phyloP scores from a whole-genome alignment of 2,113 vertebrate species.

The Hemichromis elongatus region DNA sequence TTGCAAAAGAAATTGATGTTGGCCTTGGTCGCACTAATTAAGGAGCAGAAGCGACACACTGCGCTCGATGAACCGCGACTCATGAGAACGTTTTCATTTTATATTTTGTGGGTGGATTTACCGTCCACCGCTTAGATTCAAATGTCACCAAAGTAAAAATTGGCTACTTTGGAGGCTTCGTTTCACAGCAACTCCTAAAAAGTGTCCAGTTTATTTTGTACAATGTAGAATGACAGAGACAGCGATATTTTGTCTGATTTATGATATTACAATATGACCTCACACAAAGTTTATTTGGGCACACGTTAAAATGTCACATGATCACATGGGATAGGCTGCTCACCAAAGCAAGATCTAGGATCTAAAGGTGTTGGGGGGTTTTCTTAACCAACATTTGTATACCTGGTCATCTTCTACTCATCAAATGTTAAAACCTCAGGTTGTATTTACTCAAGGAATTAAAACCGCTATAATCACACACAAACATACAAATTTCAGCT shows the following conservation, averaged over 20 bases:
- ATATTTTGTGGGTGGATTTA: neutral
- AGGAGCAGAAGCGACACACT: neutral
- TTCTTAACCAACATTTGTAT: neutral
- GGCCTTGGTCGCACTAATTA: neutral
- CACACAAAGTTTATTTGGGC: neutral
- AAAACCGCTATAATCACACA: neutral
- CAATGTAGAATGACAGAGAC: neutral
- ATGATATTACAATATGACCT: neutral
- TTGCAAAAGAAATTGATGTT: neutral
- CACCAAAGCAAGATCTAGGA: neutral
- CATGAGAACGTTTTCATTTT: neutral
- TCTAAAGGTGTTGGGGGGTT: no score
- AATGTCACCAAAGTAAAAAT: neutral
- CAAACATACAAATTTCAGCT: neutral
- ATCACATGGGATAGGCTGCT: fast-evolving
- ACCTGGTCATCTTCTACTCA: neutral
- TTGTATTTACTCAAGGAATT: neutral
- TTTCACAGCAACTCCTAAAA: neutral
- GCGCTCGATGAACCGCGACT: neutral
- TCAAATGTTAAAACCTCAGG: neutral
- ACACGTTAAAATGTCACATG: neutral
- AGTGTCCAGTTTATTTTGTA: neutral
- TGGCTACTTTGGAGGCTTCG: neutral
- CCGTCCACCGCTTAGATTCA: neutral
- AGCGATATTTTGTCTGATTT: fast-evolving